phyloP scores from a whole-genome alignment of 2,113 vertebrate genomes.

The Eublepharis macularius region DNA sequence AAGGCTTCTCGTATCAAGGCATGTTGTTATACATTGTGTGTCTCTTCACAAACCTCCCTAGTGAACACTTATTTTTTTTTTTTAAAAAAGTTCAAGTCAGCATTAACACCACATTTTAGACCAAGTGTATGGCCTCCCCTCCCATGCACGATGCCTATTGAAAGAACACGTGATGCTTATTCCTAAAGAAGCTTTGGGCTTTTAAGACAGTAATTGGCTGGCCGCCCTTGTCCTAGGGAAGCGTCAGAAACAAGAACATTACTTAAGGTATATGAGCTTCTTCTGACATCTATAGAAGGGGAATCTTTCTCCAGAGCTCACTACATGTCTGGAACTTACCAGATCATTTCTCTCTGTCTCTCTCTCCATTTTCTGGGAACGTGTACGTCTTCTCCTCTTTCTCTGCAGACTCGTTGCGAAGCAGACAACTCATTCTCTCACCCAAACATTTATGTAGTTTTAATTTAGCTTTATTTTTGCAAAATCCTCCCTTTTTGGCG shows the following conservation, averaged over 20 bases:
- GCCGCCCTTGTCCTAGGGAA: conserved; percentile 74
- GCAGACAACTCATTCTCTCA: conserved; percentile 17
- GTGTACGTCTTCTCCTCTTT: conserved; percentile 30
- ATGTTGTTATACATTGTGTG: background rate
- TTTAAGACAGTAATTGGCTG: conserved; percentile 79
- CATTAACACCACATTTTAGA: background rate
- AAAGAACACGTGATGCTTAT: conserved; percentile 61
- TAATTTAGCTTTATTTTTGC: background rate
- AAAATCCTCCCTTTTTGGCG: background rate
- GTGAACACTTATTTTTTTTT: background rate
- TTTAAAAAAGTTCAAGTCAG: too few species aligned
- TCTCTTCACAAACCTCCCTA: background rate
- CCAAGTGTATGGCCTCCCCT: background rate
- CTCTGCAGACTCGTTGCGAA: background rate
- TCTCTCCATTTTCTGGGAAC: conserved; percentile 39
- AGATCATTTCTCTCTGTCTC: conserved; percentile 57
- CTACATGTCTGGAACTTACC: conserved; percentile 25
- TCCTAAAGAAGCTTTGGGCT: conserved; percentile 67
- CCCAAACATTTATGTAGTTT: background rate
- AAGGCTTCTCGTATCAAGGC: background rate
- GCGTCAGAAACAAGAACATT: conserved; percentile 76
- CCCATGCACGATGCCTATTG: conserved; percentile 36
- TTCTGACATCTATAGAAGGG: conserved; percentile 60
- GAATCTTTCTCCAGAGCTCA: conserved; percentile 12
- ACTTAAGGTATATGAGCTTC: conserved; percentile 76